Percentiles rank a stretch among this genome's conserved stretches.
phyloP scores from a whole-genome alignment of 2,888 invertebrate genomes.

The Tipula helvola region DNA sequence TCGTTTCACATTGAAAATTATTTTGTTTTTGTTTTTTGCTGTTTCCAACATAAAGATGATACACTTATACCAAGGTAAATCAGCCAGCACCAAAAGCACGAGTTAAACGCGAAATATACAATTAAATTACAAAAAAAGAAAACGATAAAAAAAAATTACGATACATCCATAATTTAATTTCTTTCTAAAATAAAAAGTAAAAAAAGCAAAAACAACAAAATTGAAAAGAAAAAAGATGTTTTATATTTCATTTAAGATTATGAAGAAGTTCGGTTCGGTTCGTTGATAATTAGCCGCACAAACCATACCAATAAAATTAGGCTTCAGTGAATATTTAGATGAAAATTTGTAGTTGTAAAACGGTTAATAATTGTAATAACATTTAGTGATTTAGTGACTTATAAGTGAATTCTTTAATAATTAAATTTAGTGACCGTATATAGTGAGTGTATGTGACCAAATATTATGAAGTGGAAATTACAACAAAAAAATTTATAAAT shows the following conservation, averaged over 20 bases:
- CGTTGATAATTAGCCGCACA: background rate
- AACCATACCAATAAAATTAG: background rate
- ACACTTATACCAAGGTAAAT: background rate
- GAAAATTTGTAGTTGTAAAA: background rate
- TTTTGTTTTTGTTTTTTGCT: background rate
- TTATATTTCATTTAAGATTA: background rate
- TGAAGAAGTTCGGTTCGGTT: conserved; percentile 9
- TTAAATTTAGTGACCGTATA: background rate
- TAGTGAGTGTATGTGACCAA: background rate
- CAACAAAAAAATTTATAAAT: background rate
- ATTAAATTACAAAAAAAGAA: background rate
- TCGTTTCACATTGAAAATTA: background rate
- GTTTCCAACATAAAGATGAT: background rate
- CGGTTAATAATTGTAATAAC: background rate
- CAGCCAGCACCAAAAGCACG: background rate
- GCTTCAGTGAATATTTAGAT: background rate
- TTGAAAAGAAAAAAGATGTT: background rate
- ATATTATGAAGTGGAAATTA: background rate
- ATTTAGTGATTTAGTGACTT: background rate
- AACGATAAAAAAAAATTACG: background rate
- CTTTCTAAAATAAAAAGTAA: background rate
- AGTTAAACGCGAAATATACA: background rate
- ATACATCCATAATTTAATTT: background rate
- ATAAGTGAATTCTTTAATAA: background rate
- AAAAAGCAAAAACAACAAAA: background rate